phyloP scores from a whole-genome alignment of 2,888 invertebrate species.

The Galeopsomyia nigrocyanea region DNA sequence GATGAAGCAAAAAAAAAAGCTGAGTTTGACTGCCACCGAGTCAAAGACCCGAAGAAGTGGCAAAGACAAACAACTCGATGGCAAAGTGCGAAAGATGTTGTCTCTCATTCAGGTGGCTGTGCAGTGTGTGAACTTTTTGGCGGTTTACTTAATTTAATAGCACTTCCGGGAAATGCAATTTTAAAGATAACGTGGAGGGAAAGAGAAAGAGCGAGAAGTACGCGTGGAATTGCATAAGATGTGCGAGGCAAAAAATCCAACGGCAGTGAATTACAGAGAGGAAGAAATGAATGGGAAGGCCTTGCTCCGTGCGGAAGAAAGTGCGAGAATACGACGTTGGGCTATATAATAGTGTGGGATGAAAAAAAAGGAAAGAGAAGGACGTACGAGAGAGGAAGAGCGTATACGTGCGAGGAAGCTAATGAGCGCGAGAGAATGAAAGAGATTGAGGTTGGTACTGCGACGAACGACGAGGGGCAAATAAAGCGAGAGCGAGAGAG shows the following conservation, averaged over 20 bases:
- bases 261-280: slow-evolving; percentile 40
- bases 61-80: too few species aligned
- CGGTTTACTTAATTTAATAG: slow-evolving; percentile 64
- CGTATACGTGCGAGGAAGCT: slow-evolving; percentile 30
- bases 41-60: too few species aligned
- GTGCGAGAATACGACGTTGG: slow-evolving; percentile 3
- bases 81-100: too few species aligned
- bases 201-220: background rate
- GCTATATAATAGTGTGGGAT: slow-evolving; percentile 6
- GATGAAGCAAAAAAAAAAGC: background rate
- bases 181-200: slow-evolving; percentile 58
- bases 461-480: background rate
- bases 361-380: slow-evolving; percentile 16
- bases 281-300: slow-evolving; percentile 41
- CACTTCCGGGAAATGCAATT: slow-evolving; percentile 60
- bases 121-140: slow-evolving; percentile 26
- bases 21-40: background rate
- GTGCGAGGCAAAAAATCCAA: background rate
- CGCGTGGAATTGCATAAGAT: slow-evolving; percentile 38
- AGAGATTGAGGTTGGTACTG: slow-evolving; percentile 32
- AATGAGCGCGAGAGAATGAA: slow-evolving; percentile 40
- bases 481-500: slow-evolving; percentile 16
- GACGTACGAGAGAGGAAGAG: background rate
- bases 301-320: background rate
- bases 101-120: slow-evolving; percentile 8